Evolutionary conservation across 2,113 vertebrate species (phyloP), one percentile per base, ranked within the genome.

Genomic region (Lota lota): DNA sequence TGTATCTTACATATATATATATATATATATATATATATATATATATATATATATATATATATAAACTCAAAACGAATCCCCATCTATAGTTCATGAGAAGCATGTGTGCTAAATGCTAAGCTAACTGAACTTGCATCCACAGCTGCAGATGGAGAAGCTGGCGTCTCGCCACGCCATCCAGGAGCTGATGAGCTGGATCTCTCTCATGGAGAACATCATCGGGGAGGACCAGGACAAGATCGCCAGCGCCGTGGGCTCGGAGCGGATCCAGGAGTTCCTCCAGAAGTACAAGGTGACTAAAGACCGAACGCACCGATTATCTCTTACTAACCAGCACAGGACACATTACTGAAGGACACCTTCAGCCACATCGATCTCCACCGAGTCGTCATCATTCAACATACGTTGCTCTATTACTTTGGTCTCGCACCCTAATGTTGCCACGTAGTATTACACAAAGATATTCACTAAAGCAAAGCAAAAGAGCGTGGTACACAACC

Each of bases 91-190:
- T 47, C 40, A 47, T 47, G 7, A 12, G 40, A 2, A 47, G 10
- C 11, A 1, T 12, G 40, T 47, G 40, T 47, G 40, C 40, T 33
- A 33, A 33, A 4, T 4, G 28, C 28, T 33, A 33, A 33, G 28
- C 28, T 33, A 33, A 33, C 28, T 4, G 28, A 33, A 47, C 6
- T 12, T 5, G 1, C 40, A 7, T 47, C 8, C 76, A 17, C 74
- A 99, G 97, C 89, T 97, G 20, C 97, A 98, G 58, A 98, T 99
- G 96, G 97, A 99, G 82, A 98, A 95, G 80, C 85, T 98, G 77
- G 95, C 97, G 19, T 99, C 97, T n/a, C 92, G 95, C 1, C 95
- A 96, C 33, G 96, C 97, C 68, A 99, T 99, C 73, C 89, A 92
- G 51, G 97, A 99, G 88, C 86, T 99, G 73, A 97, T 96, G 94